Conservation (phyloP, 1,140 invertebrate species). For the Chrysomallon squamiferum region DNA sequence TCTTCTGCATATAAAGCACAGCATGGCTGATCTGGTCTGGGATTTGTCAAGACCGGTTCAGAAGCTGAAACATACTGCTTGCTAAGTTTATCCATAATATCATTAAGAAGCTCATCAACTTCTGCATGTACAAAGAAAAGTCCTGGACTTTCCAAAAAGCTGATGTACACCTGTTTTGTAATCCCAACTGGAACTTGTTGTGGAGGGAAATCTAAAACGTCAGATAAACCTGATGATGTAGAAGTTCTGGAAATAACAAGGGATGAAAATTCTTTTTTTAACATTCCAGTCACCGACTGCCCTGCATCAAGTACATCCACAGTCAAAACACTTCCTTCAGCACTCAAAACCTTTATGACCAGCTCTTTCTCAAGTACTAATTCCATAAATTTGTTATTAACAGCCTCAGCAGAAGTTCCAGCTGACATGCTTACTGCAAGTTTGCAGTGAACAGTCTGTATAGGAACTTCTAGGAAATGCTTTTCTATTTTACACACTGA, state of each 20-base stretch:
- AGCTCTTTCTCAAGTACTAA: slow-evolving; percentile 36
- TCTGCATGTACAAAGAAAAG: slow-evolving; percentile 65
- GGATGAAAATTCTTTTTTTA: slow-evolving; percentile 2
- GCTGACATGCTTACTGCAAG: slow-evolving; percentile 9
- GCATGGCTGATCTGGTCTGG: slow-evolving; percentile 37
- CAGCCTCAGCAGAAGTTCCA: not conserved
- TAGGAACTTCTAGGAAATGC: slow-evolving; percentile 27
- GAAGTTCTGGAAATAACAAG: not conserved
- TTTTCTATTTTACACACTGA: slow-evolving; percentile 26
- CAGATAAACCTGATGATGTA: not conserved
- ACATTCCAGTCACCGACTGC: slow-evolving; percentile 5
- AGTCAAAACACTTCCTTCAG: slow-evolving; percentile 2
- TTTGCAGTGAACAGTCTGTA: slow-evolving; percentile 39
- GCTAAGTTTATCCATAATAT: slow-evolving; percentile 57
- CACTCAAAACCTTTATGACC: slow-evolving; percentile 16
- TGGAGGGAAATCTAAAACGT: slow-evolving; percentile 6
- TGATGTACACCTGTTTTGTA: slow-evolving; percentile 31
- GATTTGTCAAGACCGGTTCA: not conserved
- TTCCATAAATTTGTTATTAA: slow-evolving; percentile 24
- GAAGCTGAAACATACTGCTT: slow-evolving; percentile 10
- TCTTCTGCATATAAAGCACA: slow-evolving; percentile 77
- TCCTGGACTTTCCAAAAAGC: slow-evolving; percentile 44
- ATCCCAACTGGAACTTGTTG: slow-evolving; percentile 16
- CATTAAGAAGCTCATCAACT: slow-evolving; percentile 51
- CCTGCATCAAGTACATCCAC: slow-evolving; percentile 21